phyloP scores from a whole-genome alignment of 2,888 invertebrate species.

The Coelopa pilipes region DNA sequence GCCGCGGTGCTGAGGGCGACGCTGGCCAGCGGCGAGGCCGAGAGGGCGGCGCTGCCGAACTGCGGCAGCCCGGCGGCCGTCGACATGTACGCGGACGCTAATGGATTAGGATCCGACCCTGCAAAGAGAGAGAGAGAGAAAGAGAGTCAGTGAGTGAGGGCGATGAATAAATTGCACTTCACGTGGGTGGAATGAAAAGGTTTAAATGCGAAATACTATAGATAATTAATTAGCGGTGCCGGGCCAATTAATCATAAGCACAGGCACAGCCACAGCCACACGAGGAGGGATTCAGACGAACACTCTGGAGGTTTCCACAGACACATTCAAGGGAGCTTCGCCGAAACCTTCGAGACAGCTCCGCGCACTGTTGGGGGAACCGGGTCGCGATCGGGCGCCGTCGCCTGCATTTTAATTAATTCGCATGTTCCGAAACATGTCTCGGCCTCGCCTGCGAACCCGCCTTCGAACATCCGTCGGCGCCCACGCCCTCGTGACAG shows the following conservation, averaged over 20 bases:
- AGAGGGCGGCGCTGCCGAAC: conserved; percentile 72
- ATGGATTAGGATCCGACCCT: conserved; percentile 69
- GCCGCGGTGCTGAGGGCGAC: conserved; percentile 80
- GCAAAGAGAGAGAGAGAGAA: conserved; percentile 9
- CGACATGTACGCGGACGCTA: conserved; percentile 74
- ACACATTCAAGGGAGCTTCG: too few species aligned
- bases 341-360: too few species aligned
- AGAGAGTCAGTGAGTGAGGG: neutral
- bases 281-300: too few species aligned
- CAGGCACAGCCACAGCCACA: neutral
- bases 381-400: too few species aligned
- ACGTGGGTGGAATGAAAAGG: conserved; percentile 1
- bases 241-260: conserved; percentile 54
- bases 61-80: conserved; percentile 69
- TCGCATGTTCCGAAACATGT: too few species aligned
- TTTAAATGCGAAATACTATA: conserved; percentile 26
- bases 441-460: too few species aligned
- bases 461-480: too few species aligned
- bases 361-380: too few species aligned
- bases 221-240: conserved; percentile 30
- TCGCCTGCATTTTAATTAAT: too few species aligned
- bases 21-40: conserved; percentile 72
- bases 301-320: too few species aligned
- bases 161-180: too few species aligned
- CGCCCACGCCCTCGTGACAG: too few species aligned